phyloP scores from a whole-genome alignment of 2,888 invertebrate genomes.

The Hirtodrosophila duncani region DNA sequence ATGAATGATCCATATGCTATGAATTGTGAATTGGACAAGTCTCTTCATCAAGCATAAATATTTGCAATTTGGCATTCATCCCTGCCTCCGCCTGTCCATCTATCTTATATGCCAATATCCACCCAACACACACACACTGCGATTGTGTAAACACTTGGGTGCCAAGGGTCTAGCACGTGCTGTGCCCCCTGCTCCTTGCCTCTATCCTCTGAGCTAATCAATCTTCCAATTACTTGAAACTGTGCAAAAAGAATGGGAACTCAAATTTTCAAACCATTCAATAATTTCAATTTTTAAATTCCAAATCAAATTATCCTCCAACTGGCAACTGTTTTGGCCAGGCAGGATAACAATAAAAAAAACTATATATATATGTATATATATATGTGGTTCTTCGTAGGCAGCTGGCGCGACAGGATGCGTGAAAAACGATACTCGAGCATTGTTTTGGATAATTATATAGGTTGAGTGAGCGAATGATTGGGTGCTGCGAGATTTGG shows the following conservation, averaged over 20 bases:
- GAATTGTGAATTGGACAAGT: no score
- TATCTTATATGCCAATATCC: no score
- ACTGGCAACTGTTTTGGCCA: conserved; percentile 27
- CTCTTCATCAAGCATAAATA: no score
- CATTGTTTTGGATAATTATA: conserved; percentile 59
- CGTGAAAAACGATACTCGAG: conserved; percentile 63
- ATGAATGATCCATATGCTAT: no score
- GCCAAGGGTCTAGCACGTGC: conserved; percentile 29
- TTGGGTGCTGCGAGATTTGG: conserved; percentile 29
- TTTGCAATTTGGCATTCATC: no score
- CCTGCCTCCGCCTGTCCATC: no score
- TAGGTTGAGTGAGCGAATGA: conserved; percentile 28
- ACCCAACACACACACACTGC: no score
- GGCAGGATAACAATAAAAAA: no score
- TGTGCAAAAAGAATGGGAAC: conserved; percentile 15
- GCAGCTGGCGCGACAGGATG: conserved; percentile 51
- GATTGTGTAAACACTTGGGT: no score
- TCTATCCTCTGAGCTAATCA: conserved; percentile 19
- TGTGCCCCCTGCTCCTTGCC: background rate
- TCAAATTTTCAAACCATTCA: conserved; percentile 3
- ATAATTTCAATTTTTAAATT: conserved; percentile 18
- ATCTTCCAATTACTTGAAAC: conserved; percentile 33
- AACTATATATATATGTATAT: no score
- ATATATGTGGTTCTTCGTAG: no score
- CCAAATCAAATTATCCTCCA: conserved; percentile 32